phyloP scores from a whole-genome alignment of 2,113 vertebrate species.

The Catharus bicknelli region DNA sequence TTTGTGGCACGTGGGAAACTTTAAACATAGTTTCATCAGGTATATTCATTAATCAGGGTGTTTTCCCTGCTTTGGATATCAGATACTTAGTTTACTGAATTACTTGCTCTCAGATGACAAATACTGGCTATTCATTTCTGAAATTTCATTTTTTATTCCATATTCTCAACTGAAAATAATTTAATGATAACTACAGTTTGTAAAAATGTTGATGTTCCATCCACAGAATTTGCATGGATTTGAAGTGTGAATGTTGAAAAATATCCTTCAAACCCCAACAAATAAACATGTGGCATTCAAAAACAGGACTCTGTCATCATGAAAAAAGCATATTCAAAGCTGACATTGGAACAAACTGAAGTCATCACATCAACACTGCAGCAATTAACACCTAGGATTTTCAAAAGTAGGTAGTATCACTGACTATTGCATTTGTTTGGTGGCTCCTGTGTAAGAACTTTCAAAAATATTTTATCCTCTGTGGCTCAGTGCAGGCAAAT shows the following conservation, averaged over 20 bases:
- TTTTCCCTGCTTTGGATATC: neutral
- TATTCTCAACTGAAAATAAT: neutral
- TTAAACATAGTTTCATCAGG: neutral
- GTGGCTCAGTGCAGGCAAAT: neutral
- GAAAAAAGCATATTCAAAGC: neutral
- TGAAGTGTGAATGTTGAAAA: neutral
- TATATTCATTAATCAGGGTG: neutral
- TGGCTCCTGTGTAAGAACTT: neutral
- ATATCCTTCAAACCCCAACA: neutral
- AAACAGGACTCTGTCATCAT: neutral
- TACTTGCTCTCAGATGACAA: neutral
- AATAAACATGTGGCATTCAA: neutral
- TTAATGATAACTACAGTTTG: neutral
- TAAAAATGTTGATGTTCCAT: neutral
- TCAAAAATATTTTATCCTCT: neutral
- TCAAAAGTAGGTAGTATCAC: neutral
- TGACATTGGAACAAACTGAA: neutral
- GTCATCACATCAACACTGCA: neutral
- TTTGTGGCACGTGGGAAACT: neutral
- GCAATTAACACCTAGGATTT: slow-evolving; percentile 11
- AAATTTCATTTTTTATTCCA: neutral
- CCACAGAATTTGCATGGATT: neutral
- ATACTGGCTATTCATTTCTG: neutral
- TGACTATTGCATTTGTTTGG: neutral
- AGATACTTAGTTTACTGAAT: neutral